These are phyloP conservation scores for Psilopsiagon aymara DNA, from an alignment of 2,113 vertebrate genomes.

Conservation along the genomic window DNA sequence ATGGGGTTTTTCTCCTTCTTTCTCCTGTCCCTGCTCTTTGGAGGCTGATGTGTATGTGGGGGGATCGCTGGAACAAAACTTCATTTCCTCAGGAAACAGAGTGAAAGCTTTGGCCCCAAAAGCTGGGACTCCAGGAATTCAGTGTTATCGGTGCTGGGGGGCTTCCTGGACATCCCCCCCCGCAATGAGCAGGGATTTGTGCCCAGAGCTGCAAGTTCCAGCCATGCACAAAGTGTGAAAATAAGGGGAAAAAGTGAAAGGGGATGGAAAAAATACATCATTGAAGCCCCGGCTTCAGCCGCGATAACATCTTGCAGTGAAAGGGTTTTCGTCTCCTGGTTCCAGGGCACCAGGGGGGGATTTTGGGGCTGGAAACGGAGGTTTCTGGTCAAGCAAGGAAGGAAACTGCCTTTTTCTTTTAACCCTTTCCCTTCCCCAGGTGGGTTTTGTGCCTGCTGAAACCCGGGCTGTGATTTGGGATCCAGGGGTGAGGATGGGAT, in stretches of 20 bases:
- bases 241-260: not conserved
- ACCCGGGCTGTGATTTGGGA: not conserved
- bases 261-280: not conserved
- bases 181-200: rapidly evolving
- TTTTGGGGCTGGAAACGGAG: not conserved
- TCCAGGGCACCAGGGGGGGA: not conserved
- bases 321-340: not conserved
- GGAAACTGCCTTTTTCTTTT: not conserved
- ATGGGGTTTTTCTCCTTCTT: not conserved
- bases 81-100: slow-evolving; percentile 35
- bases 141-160: not conserved
- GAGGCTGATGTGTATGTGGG: not conserved
- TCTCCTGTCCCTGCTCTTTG: not conserved
- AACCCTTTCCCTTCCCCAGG: not conserved
- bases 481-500: not conserved
- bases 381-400: not conserved
- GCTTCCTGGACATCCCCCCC: not conserved
- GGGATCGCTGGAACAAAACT: not conserved
- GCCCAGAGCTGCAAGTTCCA: not conserved
- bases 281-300: not conserved
- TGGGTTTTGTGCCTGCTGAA: not conserved
- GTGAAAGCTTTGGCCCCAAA: not conserved
- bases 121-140: slow-evolving; percentile 8
- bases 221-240: not conserved
- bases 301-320: not conserved